Percentiles rank a stretch among this genome's conserved stretches.
Evolutionary conservation across 2,888 invertebrate genomes (phyloP).

Genomic region (Cylloceria caligata): DNA sequence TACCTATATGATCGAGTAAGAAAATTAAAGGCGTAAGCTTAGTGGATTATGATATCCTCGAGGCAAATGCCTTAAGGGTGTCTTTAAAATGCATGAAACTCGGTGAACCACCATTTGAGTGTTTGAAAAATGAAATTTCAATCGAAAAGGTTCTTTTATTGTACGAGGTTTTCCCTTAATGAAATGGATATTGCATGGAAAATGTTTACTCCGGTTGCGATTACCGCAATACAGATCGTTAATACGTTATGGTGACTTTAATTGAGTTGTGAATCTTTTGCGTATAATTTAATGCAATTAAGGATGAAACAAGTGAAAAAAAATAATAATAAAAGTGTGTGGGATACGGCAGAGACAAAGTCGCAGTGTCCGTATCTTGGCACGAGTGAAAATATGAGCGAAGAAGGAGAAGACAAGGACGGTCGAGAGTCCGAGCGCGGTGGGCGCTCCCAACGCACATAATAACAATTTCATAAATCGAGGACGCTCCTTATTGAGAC

Average conservation of each 20-base stretch:
- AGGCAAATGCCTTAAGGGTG: neutral
- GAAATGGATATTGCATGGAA: neutral
- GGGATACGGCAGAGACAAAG: conserved; percentile 16
- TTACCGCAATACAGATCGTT: neutral
- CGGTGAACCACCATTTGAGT: neutral
- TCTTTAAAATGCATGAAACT: neutral
- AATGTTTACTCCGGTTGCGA: neutral
- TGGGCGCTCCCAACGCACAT: conserved; percentile 49
- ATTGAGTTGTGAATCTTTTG: conserved; percentile 47
- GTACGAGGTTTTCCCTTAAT: neutral
- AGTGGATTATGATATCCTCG: neutral
- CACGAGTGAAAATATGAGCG: conserved; percentile 20
- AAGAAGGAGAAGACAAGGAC: conserved; percentile 14
- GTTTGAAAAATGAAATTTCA: neutral
- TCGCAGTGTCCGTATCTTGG: neutral
- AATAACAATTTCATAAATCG: conserved; percentile 71
- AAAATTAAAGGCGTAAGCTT: neutral
- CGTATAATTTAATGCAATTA: conserved; percentile 27
- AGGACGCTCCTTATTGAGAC: conserved; percentile 77
- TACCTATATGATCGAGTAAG: neutral
- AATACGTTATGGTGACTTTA: neutral
- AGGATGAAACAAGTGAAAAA: conserved; percentile 20
- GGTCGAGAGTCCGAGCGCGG: conserved; percentile 21
- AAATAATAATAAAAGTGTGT: conserved; percentile 3
- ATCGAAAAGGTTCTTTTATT: neutral